These are phyloP conservation scores for Lepidurus packardi DNA, from an alignment of 1,140 invertebrate genomes.

Conservation along the genomic window DNA sequence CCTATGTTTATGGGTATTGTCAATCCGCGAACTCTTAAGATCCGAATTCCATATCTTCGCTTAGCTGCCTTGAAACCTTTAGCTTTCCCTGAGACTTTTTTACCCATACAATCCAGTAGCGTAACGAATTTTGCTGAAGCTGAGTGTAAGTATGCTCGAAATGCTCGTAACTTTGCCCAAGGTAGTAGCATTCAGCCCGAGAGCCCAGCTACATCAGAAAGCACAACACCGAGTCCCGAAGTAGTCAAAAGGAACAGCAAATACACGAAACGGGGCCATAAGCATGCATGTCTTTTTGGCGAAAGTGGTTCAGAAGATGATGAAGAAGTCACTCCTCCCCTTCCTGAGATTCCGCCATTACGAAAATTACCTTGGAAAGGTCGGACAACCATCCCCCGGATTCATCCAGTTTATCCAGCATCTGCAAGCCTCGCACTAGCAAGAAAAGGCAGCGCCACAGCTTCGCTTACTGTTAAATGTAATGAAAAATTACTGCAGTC, in stretches of 20 bases:
- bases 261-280: background rate
- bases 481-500: no score
- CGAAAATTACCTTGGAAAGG: background rate
- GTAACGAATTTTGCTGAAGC: constrained; percentile 1
- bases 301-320: background rate
- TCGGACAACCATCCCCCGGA: background rate
- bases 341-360: background rate
- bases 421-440: background rate
- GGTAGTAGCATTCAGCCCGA: background rate
- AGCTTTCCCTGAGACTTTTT: background rate
- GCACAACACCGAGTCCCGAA: background rate
- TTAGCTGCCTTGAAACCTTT: background rate
- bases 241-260: background rate
- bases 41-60: background rate
- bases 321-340: background rate
- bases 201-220: background rate
- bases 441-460: background rate
- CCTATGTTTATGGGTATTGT: background rate
- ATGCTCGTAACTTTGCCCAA: background rate
- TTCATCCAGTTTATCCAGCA: background rate
- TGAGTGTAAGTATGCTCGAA: background rate
- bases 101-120: background rate
- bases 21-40: background rate
- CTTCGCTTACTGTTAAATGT: no score
- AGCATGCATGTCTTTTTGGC: background rate